phyloP scores from a whole-genome alignment of 2,797 vertebrate genomes.

The Pampus argenteus region DNA sequence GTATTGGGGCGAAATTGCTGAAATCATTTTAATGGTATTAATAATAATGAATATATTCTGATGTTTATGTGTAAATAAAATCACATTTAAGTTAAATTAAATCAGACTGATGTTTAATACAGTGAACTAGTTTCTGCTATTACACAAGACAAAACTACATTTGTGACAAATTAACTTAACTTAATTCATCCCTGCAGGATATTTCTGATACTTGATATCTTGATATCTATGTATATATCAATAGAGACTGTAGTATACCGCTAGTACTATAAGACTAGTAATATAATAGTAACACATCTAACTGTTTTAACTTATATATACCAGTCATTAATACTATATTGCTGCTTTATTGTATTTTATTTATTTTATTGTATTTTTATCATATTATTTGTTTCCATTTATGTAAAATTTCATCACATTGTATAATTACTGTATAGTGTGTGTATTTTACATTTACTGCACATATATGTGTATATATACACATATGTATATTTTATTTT shows the following conservation, averaged over 20 bases:
- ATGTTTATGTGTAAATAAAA: neutral
- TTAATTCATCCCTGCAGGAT: neutral
- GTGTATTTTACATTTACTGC: neutral
- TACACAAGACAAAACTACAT: neutral
- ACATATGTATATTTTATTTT: neutral
- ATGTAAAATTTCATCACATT: too few relatives aligned
- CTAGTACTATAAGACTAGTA: neutral
- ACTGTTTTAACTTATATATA: neutral
- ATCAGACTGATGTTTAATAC: neutral
- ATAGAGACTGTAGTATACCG: neutral
- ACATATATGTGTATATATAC: neutral
- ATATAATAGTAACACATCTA: neutral
- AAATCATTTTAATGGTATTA: slow-evolving; percentile 5
- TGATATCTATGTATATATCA: too few relatives aligned
- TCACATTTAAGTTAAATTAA: neutral
- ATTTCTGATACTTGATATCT: neutral
- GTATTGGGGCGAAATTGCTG: neutral
- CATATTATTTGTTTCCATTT: neutral
- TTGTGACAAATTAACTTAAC: neutral
- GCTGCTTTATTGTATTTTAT: neutral
- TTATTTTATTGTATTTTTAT: neutral
- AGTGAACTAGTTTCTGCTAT: neutral
- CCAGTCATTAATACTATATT: neutral
- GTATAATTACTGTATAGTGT: neutral
- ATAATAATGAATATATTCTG: neutral